Evolutionary conservation across 2,888 invertebrate genomes (phyloP), one percentile per base, ranked within the genome.

Genomic region (Scaptomyza caliginosa): DNA sequence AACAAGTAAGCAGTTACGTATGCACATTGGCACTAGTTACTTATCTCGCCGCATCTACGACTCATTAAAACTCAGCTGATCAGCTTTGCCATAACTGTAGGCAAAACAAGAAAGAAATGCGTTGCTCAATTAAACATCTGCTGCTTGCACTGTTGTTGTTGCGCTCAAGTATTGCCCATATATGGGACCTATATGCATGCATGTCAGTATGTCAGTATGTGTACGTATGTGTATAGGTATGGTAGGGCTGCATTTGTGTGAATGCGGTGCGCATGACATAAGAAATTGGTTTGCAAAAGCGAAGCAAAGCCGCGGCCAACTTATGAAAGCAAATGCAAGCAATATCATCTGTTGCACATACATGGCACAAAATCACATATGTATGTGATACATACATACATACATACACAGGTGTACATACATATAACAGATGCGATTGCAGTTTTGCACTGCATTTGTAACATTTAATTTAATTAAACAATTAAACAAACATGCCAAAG

Each of bases 381-480:
- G n/a, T n/a, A n/a, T n/a, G n/a, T n/a, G n/a, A n/a, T n/a, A 21
- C 28, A 54, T 6, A 64, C 16, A 40, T 38, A 36, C 19, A 26
- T 24, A 36, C 19, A 51, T 5, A 21, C 24, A 50, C 42, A 54
- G 6, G 34, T 40, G 21, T 2, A 8, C 7, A 10, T 3, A 39
- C 32, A 64, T 39, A n/a, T 19, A 32, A 57, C 48, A 52, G n/a
- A 54, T 45, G 45, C 40, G 55, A n/a, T 34, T 28, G n/a, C 17
- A 45, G 54, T 40, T 43, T 73, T 2, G 19, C 32, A 51, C 67
- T 81, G 77, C 81, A 81, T 66, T 81, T 77, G 67, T 62, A 62
- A 73, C 71, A 79, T 89, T 89, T 89, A 89, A 88, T 89, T 88
- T 68, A 88, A 89, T 89, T 89, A 89, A 88, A 86, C 86, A 89